These are phyloP conservation scores for Thamnophis elegans DNA, from an alignment of 2,797 vertebrate species.

Conservation along the genomic window DNA sequence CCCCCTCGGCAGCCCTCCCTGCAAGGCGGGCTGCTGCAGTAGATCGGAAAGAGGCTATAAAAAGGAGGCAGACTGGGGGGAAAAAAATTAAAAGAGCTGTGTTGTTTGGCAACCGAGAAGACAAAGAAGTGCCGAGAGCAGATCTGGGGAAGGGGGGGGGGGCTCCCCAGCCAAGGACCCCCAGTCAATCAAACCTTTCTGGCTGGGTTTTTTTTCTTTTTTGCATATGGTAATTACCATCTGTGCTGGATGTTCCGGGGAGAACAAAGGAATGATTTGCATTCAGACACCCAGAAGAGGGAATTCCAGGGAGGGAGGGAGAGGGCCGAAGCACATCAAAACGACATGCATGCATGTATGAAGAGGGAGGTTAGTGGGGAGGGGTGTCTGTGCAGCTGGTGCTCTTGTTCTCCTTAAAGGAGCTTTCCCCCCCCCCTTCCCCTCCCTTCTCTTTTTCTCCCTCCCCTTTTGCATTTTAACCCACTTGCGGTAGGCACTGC, in stretches of 20 bases:
- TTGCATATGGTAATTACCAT: not conserved
- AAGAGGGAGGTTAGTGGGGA: not conserved
- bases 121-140: not conserved
- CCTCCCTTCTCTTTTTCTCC: no score
- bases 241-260: not conserved
- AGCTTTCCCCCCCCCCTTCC: no score
- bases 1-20: not conserved
- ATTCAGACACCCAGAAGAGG: not conserved
- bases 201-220: not conserved
- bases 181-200: not conserved
- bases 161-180: not conserved
- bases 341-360: not conserved
- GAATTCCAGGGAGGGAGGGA: not conserved
- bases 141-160: not conserved
- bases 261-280: not conserved
- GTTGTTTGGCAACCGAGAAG: not conserved
- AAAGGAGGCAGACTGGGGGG: not conserved
- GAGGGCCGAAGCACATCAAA: not conserved
- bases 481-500: not conserved
- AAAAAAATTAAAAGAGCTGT: not conserved
- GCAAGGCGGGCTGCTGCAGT: not conserved
- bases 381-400: not conserved
- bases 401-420: not conserved
- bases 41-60: not conserved
- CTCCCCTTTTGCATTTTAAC: not conserved